These are phyloP conservation scores for Urocyon cinereoargenteus DNA, from an alignment of 2,797 vertebrate species.

Conservation along the genomic window DNA sequence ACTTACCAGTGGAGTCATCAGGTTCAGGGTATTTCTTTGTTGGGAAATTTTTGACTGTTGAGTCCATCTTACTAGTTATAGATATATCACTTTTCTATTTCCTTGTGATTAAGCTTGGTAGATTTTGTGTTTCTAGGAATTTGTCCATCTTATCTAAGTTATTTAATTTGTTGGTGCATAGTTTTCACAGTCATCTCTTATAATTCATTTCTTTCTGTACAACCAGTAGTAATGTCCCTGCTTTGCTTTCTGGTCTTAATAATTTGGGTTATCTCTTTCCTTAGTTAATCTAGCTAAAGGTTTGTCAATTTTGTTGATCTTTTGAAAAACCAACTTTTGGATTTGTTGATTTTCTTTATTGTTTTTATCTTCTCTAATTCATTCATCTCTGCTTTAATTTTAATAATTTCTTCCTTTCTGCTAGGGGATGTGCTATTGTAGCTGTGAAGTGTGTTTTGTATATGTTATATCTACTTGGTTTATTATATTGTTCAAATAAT, in stretches of 20 bases:
- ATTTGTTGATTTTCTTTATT: neutral
- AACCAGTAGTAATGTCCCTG: neutral
- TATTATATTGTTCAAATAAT: neutral
- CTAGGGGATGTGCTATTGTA: neutral
- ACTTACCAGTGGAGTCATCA: neutral
- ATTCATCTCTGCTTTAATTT: neutral
- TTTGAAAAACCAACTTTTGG: neutral
- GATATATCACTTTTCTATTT: neutral
- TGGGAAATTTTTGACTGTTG: neutral
- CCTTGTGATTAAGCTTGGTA: neutral
- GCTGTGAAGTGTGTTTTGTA: neutral
- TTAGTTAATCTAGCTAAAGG: neutral
- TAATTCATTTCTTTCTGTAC: neutral
- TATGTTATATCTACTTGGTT: neutral
- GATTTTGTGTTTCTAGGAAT: neutral
- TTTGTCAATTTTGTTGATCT: neutral
- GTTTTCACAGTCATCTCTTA: neutral
- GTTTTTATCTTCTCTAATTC: neutral
- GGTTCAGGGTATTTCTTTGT: neutral
- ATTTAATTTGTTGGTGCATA: neutral
- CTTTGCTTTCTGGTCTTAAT: neutral
- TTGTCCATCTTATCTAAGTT: neutral
- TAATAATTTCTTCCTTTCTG: neutral
- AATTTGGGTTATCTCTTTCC: neutral
- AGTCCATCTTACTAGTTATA: neutral